Evolutionary conservation across 1,140 invertebrate genomes (phyloP).

Genomic region (Neotoxoptera formosana): DNA sequence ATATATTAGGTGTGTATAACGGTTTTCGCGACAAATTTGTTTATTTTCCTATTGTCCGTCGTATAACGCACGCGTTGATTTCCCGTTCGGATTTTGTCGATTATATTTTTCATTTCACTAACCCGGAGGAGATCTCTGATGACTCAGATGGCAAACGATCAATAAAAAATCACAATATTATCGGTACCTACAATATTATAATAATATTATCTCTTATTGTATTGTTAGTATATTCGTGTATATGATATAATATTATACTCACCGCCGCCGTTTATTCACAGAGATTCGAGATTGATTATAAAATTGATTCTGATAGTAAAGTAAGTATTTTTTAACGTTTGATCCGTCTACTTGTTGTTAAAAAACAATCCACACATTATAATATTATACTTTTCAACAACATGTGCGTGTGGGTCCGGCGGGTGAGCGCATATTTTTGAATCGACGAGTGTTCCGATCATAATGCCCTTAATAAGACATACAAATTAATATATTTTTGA

Average conservation of each 20-base stretch:
- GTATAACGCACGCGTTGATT: background rate
- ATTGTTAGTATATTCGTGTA: background rate
- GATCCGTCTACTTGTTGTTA: no score
- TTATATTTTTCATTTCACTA: background rate
- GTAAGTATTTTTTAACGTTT: background rate
- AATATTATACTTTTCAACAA: background rate
- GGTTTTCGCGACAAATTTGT: background rate
- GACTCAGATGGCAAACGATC: no score
- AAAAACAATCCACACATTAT: background rate
- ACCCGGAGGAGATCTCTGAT: background rate
- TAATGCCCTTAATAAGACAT: background rate
- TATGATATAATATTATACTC: background rate
- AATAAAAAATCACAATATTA: background rate
- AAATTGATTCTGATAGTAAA: background rate
- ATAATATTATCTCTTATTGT: background rate
- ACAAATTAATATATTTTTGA: background rate
- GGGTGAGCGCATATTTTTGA: background rate
- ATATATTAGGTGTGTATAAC: slow-evolving; percentile 6
- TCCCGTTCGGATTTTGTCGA: background rate
- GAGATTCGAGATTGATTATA: background rate
- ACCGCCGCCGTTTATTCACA: background rate
- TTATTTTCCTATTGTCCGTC: background rate
- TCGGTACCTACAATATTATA: background rate
- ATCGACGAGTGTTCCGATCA: background rate
- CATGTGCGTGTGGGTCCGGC: background rate